Evolutionary conservation across 2,113 vertebrate genomes (phyloP).

Genomic region (Alces alces): DNA sequence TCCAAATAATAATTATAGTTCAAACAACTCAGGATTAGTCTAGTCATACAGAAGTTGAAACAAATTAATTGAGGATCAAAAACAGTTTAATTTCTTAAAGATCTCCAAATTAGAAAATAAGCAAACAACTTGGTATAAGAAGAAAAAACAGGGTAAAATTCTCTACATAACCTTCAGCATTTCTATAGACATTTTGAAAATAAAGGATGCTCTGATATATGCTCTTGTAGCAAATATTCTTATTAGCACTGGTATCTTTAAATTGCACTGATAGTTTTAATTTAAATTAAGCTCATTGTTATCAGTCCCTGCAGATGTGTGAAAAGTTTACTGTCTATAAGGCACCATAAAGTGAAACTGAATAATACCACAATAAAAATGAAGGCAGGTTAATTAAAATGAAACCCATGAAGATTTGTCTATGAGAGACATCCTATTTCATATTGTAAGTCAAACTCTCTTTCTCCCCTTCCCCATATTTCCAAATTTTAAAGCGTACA

Average conservation of each 20-base stretch:
- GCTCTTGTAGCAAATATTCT: not conserved
- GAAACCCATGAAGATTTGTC: slow-evolving; percentile 39
- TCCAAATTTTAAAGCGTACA: slow-evolving; percentile 27
- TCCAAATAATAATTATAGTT: not conserved
- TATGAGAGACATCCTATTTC: not conserved
- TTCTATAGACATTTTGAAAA: not conserved
- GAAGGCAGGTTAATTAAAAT: slow-evolving; percentile 60
- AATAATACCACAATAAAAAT: slow-evolving; percentile 54
- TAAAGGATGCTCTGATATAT: not conserved
- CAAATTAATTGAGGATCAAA: not conserved
- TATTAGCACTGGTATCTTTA: not conserved
- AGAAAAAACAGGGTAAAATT: not conserved
- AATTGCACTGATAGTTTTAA: slow-evolving; percentile 14
- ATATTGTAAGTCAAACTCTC: not conserved
- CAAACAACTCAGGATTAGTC: not conserved
- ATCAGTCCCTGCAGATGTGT: not conserved
- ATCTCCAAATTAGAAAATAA: not conserved
- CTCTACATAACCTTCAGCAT: not conserved
- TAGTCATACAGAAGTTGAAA: not conserved
- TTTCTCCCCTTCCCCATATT: not conserved
- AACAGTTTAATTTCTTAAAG: not conserved
- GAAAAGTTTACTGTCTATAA: slow-evolving; percentile 57
- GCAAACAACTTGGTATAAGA: not conserved
- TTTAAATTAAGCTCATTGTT: slow-evolving; percentile 56
- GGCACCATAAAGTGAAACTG: slow-evolving; percentile 11